Evolutionary conservation across 2,113 vertebrate species (phyloP), one percentile per base, ranked within the genome.

Genomic region (Misgurnus mizolepis): DNA sequence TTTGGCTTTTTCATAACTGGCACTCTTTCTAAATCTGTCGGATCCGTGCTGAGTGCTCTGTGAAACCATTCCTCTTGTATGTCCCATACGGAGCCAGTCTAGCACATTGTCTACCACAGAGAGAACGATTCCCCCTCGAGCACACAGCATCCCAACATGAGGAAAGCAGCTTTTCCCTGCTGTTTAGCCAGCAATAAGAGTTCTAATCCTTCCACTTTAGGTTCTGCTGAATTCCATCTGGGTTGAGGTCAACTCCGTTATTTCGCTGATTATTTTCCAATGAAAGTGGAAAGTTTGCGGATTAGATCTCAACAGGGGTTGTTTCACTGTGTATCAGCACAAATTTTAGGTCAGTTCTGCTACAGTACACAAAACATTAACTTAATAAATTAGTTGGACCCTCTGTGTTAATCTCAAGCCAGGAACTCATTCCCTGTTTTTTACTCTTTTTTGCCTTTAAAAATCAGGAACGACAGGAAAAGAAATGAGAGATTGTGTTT

Each of bases 281-380:
- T 34, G 18, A 66, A 60, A 72, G 58, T 80, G 67, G 77, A 85
- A 85, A 80, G 75, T 76, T 62, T 71, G 76, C 61, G 58, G 74
- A 76, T 79, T 40, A 64, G 47, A 75, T 69, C 70, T 49, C 66
- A 53, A 67, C 53, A 43, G 62, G 79, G 6, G 47, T 40, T 9
- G n/a, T 65, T 78, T 78, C 53, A 47, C 10, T 67, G 60, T 68
- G 34, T 47, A 39, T 55, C 67, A 22, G 22, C 47, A 53, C 39
- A 43, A 66, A 34, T 66, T 72, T 14, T 56, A 45, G 45, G 55
- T 61, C 27, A 47, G 15, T 68, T 66, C 47, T 72, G 80, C 68
- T 27, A 72, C 4, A 5, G 27, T 70, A 61, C 61, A 55, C 39
- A n/a, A 55, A 53, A 18, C 34, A 67, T 40, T 77, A 66, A 34